Conservation (phyloP, 2,888 invertebrate genomes). For the Alcis repandata region DNA sequence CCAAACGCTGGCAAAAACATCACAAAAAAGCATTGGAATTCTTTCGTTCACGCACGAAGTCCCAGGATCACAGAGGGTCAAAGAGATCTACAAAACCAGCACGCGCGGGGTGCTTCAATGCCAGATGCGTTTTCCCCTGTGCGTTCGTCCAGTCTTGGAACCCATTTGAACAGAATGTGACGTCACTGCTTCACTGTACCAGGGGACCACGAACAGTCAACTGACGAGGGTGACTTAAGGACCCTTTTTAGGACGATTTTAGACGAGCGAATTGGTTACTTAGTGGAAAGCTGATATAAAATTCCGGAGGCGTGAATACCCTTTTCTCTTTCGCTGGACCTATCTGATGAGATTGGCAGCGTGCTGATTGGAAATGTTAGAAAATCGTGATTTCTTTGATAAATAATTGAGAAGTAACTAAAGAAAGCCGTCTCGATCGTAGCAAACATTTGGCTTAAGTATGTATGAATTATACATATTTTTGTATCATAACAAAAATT, state of each 20-base stretch:
- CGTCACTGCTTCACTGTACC: conserved; percentile 47
- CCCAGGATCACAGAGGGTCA: conserved; percentile 42
- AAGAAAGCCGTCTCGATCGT: background rate
- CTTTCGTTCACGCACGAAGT: conserved; percentile 36
- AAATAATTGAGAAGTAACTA: conserved; percentile 5
- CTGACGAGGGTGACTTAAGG: conserved; percentile 40
- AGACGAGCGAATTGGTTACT: conserved; percentile 38
- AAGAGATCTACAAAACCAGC: conserved; percentile 41
- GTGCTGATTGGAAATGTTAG: conserved; percentile 10
- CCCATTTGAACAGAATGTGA: conserved; percentile 48
- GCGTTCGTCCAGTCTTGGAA: conserved; percentile 39
- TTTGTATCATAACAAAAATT: conserved; percentile 2
- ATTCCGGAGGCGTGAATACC: conserved; percentile 32
- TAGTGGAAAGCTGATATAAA: conserved; percentile 34
- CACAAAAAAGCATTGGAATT: conserved; percentile 16
- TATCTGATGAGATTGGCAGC: conserved; percentile 15
- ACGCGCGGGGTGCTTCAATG: conserved; percentile 32
- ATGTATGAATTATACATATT: too few species aligned
- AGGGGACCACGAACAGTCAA: conserved; percentile 33
- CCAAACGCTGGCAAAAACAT: background rate
- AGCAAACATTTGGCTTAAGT: background rate
- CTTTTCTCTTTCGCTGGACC: conserved; percentile 24
- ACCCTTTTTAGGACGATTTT: conserved; percentile 43
- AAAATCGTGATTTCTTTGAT: conserved; percentile 9
- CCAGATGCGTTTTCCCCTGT: conserved; percentile 46